Percentiles rank a stretch among this genome's conserved stretches.
These are phyloP conservation scores for Helostoma temminkii DNA, from an alignment of 2,797 vertebrate species.

Conservation along the genomic window DNA sequence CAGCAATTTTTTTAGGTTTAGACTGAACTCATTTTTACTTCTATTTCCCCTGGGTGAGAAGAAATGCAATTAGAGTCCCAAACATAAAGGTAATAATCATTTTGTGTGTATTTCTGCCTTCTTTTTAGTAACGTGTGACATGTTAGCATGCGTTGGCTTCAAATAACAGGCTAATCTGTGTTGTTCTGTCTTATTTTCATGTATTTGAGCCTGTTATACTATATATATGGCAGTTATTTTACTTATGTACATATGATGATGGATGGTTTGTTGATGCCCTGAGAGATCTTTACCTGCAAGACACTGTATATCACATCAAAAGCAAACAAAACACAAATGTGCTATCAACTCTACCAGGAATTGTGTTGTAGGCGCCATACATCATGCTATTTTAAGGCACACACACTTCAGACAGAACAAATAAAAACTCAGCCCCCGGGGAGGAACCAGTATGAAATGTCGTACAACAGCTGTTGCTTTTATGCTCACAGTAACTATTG, in stretches of 20 bases:
- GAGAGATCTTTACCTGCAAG: slow-evolving; percentile 64
- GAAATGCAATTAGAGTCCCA: slow-evolving; percentile 70
- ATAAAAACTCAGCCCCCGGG: slow-evolving; percentile 53
- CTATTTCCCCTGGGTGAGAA: slow-evolving; percentile 56
- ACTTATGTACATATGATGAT: slow-evolving; percentile 47
- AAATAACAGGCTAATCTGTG: slow-evolving; percentile 38
- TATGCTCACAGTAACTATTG: slow-evolving; percentile 21
- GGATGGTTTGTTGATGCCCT: slow-evolving; percentile 55
- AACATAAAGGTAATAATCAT: slow-evolving; percentile 56
- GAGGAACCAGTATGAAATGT: slow-evolving; percentile 45
- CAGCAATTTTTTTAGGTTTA: slow-evolving; percentile 71
- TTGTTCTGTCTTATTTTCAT: slow-evolving; percentile 30
- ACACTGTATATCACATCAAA: slow-evolving; percentile 68
- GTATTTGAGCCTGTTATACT: slow-evolving; percentile 10
- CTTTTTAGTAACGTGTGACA: slow-evolving; percentile 5
- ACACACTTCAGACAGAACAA: slow-evolving; percentile 64
- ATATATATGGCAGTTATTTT: slow-evolving; percentile 25
- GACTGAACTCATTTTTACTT: slow-evolving; percentile 65
- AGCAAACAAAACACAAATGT: slow-evolving; percentile 62
- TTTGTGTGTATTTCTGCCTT: slow-evolving; percentile 26
- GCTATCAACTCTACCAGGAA: slow-evolving; percentile 68
- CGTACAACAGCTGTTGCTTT: slow-evolving; percentile 57
- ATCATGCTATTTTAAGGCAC: slow-evolving; percentile 74
- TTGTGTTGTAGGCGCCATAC: slow-evolving; percentile 55
- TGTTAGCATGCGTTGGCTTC: slow-evolving; percentile 39